Evolutionary conservation across 53 echinoderm and acorn worm genomes (phyloP), one percentile per base, ranked within the genome.

Genomic region (Crossaster papposus): DNA sequence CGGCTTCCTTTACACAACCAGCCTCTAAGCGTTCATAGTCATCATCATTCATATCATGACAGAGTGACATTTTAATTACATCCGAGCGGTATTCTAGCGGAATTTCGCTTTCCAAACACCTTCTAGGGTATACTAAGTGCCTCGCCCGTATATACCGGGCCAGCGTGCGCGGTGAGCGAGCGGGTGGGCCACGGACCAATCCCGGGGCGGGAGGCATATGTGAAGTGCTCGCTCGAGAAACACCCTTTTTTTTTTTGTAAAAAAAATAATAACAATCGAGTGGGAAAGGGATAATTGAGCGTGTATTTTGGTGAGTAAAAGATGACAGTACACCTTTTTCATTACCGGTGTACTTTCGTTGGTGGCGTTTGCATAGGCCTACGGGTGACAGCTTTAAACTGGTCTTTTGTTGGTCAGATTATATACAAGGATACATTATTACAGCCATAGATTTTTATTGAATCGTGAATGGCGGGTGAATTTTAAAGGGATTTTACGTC

Each of bases 11-110:
- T 11, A 18, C 11, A n/a, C 68, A 68, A 68, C 68, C 15, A 68
- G 20, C 75, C 28, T 33, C 75, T 36, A n/a, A 35, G 36, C 36
- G 24, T 17, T 28, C 31, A 74, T 34, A 74, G 34, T 36, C 75
- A 74, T 74, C 75, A 74, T 74, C 7, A 65, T 29, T 36, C 44
- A 36, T 37, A 5, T 70, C 83, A 83, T 70, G 73, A 73, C 31
- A 72, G 17, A 73, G 85, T 72, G 85, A 34, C 85, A 85, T 85
- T 85, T 85, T 85, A 85, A 85, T 85, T 85, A 85, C 85, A 85
- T 72, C 72, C 38, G 50, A 24, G 44, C 51, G 83, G 50, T 83
- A 17, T 15, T 83, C 83, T 20, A 11, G 68, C 33, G 50, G 36
- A 36, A 38, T 4, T 38, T 72, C 1, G 83, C 73, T 73, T 65